A percentile compares a stretch with the other conserved stretches of the same genome.
These are phyloP conservation scores for Macaca nemestrina DNA, from an alignment of 2,113 vertebrate genomes.

Conservation along the genomic window DNA sequence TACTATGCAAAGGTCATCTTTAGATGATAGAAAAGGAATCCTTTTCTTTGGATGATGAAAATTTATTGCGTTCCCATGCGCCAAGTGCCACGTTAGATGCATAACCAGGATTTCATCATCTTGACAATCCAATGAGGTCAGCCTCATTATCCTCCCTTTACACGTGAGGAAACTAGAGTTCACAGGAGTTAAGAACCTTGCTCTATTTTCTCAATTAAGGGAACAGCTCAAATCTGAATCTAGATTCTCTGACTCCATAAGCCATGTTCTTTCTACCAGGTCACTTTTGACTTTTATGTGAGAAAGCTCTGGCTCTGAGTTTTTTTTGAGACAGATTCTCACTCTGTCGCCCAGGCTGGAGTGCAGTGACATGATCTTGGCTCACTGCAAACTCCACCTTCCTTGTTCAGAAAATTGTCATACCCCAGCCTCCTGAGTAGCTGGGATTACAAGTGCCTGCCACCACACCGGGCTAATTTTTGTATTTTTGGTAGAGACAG, in stretches of 20 bases:
- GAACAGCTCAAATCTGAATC: background rate
- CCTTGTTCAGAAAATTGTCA: too few species aligned
- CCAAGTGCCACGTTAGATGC: background rate
- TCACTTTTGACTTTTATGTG: background rate
- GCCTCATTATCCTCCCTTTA: background rate
- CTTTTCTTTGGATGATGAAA: background rate
- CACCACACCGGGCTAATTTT: too few species aligned
- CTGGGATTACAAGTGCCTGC: too few species aligned
- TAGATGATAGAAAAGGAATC: background rate
- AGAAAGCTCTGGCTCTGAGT: background rate
- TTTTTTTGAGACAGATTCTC: too few species aligned
- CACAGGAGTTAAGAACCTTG: background rate
- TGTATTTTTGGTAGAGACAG: too few species aligned
- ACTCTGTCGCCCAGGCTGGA: too few species aligned
- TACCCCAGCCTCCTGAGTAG: too few species aligned
- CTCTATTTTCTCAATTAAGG: background rate
- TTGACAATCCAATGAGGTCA: background rate
- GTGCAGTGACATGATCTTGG: too few species aligned
- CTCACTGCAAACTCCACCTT: too few species aligned
- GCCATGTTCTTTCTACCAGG: background rate
- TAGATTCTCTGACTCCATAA: background rate
- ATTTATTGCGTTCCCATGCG: background rate
- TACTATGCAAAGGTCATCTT: background rate
- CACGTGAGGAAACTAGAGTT: background rate
- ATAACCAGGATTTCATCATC: background rate